Base-by-base conservation (phyloP, 64 coral and sea anemone species). In the Montipora capricornis region DNA sequence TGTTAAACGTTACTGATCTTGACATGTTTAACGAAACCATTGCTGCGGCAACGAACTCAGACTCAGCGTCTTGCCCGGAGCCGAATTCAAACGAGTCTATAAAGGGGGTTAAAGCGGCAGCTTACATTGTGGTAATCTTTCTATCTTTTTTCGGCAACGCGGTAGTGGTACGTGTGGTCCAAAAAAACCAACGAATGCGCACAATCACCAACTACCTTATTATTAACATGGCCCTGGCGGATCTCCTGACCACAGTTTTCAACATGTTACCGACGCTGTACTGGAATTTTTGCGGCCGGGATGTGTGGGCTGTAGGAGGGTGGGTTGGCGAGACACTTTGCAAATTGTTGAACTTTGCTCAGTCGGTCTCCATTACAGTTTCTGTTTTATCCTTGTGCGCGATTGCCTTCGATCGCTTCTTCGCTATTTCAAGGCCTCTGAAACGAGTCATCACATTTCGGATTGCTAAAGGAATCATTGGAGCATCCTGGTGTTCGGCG, bases 351-450 rank as follows among this genome's bases (percentile, higher is more conserved):
- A 76, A 80, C 47, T 93, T 93, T 76, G 48, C 77, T 19, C 92
- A 88, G 16, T 76, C 44, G 24, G 44, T 93, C 19, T 88, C 92
- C 5, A 81, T 93, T 37, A 29, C 82, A 29, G 85, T 85, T 60
- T 93, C 92, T 7, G 84, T 93, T 44, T 78, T 93, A 6, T 87
- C 83, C 20, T 76, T 93, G 24, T 85, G 74, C 10, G 84, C 92
- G 77, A 93, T 93, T 11, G 82, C 92, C 1, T 88, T 93, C 17
- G 92, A 93, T 88, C 92, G 92, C 12, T 87, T 93, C 44, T 93
- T 93, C 44, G 83, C 92, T n/a, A 93, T 93, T 51, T 71, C 79
- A 8, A 64, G 92, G 37, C 92, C 92, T 22, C 47, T 93, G 0
- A 93, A 93, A 52, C 92, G 92, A 15, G 78, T 77, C 44, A 93